Percentiles rank a stretch among this genome's conserved stretches.
These are phyloP conservation scores for Centropus bengalensis DNA, from an alignment of 2,113 vertebrate genomes.

Conservation along the genomic window DNA sequence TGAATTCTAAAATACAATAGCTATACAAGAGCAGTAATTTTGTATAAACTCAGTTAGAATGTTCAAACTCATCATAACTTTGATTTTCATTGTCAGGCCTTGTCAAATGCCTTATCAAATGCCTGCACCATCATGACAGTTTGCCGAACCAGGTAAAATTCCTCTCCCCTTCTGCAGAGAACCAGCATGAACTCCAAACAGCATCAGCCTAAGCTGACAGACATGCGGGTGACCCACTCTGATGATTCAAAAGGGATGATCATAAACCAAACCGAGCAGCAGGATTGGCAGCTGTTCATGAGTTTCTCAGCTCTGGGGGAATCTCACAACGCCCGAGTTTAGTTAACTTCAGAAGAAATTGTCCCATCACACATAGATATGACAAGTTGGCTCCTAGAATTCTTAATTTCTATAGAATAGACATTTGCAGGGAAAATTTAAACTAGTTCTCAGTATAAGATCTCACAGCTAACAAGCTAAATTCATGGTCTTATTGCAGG, in stretches of 20 bases:
- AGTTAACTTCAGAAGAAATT: conserved; percentile 3
- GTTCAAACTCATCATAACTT: neutral
- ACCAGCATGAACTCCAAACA: rapidly evolving
- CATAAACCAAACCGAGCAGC: neutral
- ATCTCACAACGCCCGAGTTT: neutral
- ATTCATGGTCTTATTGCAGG: neutral
- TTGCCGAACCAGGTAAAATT: too few species aligned
- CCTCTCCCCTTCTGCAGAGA: neutral
- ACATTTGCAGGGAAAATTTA: neutral
- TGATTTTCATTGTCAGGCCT: neutral
- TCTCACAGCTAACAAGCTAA: neutral
- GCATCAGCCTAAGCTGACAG: neutral
- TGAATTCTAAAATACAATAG: neutral
- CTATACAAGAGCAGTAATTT: neutral
- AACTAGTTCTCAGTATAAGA: neutral
- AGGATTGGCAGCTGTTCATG: neutral
- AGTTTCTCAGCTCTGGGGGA: neutral
- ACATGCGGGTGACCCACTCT: rapidly evolving
- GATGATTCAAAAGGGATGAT: neutral
- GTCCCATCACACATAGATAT: neutral
- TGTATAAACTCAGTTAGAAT: neutral
- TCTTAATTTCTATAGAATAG: neutral
- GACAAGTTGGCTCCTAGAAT: neutral
- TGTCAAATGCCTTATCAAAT: neutral
- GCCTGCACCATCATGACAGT: neutral